Evolutionary conservation across 1,140 invertebrate species (phyloP).

Genomic region (Metaphire vulgaris): DNA sequence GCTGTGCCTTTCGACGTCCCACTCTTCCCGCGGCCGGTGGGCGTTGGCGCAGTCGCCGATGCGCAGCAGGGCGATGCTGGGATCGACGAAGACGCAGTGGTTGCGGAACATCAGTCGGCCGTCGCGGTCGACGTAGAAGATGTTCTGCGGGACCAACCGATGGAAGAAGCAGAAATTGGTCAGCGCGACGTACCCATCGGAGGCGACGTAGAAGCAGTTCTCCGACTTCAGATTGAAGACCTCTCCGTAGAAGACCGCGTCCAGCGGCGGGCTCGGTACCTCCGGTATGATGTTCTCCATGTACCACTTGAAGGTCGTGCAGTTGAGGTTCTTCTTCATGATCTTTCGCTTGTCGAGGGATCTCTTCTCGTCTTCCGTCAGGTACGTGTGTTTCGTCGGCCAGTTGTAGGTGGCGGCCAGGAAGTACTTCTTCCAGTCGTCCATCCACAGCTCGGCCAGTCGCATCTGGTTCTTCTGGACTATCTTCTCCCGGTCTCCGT

Average conservation of each 20-base stretch:
- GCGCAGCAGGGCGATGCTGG: background rate
- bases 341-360: slow-evolving; percentile 20
- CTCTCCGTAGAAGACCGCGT: slow-evolving; percentile 29
- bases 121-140: slow-evolving; percentile 27
- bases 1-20: slow-evolving; percentile 10
- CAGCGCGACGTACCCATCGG: slow-evolving; percentile 26
- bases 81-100: slow-evolving; percentile 7
- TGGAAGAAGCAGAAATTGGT: slow-evolving; percentile 30
- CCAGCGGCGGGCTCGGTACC: slow-evolving; percentile 27
- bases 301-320: slow-evolving; percentile 27
- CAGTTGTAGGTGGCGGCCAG: slow-evolving; percentile 26
- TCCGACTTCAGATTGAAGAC: slow-evolving; percentile 30
- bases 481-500: slow-evolving; percentile 35
- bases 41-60: slow-evolving; percentile 1
- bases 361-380: slow-evolving; percentile 18
- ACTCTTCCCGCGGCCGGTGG: slow-evolving; percentile 6
- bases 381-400: slow-evolving; percentile 22
- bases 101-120: slow-evolving; percentile 21
- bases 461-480: slow-evolving; percentile 53
- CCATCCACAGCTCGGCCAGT: slow-evolving; percentile 63
- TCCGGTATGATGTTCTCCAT: slow-evolving; percentile 29
- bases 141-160: slow-evolving; percentile 22
- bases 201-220: slow-evolving; percentile 21
- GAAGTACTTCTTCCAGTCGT: slow-evolving; percentile 76
- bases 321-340: slow-evolving; percentile 26